Evolutionary conservation across 2,797 vertebrate species (phyloP), one percentile per base, ranked within the genome.

Genomic region (Peromyscus eremicus): DNA sequence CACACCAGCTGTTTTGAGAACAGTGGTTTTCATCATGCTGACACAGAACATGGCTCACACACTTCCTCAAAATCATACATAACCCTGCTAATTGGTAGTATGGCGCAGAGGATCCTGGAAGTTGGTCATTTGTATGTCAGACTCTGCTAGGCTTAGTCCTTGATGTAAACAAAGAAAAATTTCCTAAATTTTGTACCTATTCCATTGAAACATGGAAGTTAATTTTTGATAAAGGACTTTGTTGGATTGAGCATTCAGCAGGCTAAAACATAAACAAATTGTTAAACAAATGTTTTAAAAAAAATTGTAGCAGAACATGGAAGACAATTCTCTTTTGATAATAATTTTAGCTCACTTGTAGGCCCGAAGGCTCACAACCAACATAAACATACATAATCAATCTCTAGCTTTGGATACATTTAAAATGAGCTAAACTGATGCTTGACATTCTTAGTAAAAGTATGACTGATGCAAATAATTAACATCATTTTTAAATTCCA

Each of bases 401-500:
- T 92, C 55, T 92, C 70, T 68, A 46, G 23, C 60, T 92, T 94
- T 46, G 93, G 86, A 81, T 81, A 94, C 95, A 52, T 43, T 52
- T 84, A 87, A 37, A 91, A 68, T 95, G 32, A 75, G 62, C 14
- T 86, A 70, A 85, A 92, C 34, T 83, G 66, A 86, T 60, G 34
- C 12, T 52, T 73, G 21, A 52, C 17, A 82, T 81, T 55, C 32
- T 96, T 94, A 92, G 64, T 23, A 73, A 92, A 89, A 88, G n/a
- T 89, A 37, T 92, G 86, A 94, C 80, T 93, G 88, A 94, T 91
- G 29, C 37, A 81, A 93, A 97, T 94, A 21, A 83, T 94, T 92
- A 96, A 71, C 83, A 87, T 70, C 86, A 49, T 95, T 52, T 95
- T 95, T 68, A 86, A 34, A 95, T 95, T 95, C 86, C 2, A 62